Evolutionary conservation across 2,888 invertebrate species (phyloP).

Genomic region (Caradrina clavipalpis): DNA sequence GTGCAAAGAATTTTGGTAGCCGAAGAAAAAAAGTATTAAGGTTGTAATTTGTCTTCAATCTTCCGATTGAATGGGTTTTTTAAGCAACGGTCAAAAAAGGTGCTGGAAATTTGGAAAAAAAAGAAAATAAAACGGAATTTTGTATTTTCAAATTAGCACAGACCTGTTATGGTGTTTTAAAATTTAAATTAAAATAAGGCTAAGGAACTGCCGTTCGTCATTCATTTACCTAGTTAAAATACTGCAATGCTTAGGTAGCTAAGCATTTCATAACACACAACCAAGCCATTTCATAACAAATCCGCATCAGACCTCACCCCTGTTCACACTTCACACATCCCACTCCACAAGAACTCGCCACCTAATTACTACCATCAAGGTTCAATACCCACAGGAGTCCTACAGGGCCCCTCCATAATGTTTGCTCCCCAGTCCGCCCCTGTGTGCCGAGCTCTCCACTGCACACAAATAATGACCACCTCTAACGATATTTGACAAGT

Average conservation of each 20-base stretch:
- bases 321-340: conserved; percentile 24
- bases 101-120: no score
- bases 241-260: no score
- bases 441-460: conserved; percentile 69
- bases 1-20: not conserved
- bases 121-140: not conserved
- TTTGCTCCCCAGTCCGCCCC: conserved; percentile 53
- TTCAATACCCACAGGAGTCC: conserved; percentile 50
- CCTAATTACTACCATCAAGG: conserved; percentile 55
- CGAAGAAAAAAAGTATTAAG: not conserved
- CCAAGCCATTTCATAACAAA: conserved; percentile 31
- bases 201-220: no score
- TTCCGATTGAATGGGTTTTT: no score
- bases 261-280: not conserved
- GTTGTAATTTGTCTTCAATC: no score
- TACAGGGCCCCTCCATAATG: conserved; percentile 32
- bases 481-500: conserved; percentile 71
- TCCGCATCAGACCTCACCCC: conserved; percentile 26
- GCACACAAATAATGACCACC: conserved; percentile 74
- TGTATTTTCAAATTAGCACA: not conserved
- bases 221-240: no score
- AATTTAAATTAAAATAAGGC: not conserved
- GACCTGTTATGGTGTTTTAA: no score
- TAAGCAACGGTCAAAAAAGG: not conserved
- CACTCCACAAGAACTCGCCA: conserved; percentile 30